Base-by-base conservation (phyloP, 2,797 vertebrate genomes). In the Urocyon cinereoargenteus region DNA sequence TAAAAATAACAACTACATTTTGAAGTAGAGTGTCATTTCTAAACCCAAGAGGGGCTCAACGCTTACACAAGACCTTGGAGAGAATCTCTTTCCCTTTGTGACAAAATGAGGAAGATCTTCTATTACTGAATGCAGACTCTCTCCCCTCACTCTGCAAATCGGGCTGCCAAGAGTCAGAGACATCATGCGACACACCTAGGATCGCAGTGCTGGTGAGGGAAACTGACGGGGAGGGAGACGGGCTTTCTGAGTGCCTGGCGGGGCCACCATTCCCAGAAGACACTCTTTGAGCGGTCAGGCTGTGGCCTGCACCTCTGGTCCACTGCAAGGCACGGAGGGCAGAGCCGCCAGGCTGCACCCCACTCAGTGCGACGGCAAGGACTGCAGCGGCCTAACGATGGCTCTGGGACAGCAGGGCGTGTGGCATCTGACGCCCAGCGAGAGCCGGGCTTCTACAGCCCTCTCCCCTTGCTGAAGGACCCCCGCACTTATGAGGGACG, bases 371-470 rank as follows among this genome's bases (percentile, higher is more conserved):
- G 40, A 45, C 40, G 40, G 40, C 40, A 45, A 45, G 40, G 40
- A 8, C 40, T 45, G 6, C 40, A 45, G 40, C 40, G 40, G 40
- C 40, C 40, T 45, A 45, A 45, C 40, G 40, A 45, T 45, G 40
- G 40, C 40, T 45, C 40, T 45, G 40, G 40, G 40, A 1, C 40
- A 45, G 40, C 40, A 7, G 40, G 40, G 40, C 3, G 16, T 3
- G 2, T 68, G 99, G 99, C 99, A 31, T 97, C 99, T 94, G 99
- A 99, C 95, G 99, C 99, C 36, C 98, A 98, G 40, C 70, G 99
- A 26, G 99, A 99, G 61, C 98, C 98, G 21, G 99, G 99, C 72
- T 99, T 99, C 90, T 99, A 99, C 97, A 98, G 99, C 78, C 99
- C 99, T 0, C 90, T 99, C 93, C 99, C 99, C 0, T 98, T 99